Conservation (phyloP, 2,888 invertebrate species). For the Trachelus tabidus region DNA sequence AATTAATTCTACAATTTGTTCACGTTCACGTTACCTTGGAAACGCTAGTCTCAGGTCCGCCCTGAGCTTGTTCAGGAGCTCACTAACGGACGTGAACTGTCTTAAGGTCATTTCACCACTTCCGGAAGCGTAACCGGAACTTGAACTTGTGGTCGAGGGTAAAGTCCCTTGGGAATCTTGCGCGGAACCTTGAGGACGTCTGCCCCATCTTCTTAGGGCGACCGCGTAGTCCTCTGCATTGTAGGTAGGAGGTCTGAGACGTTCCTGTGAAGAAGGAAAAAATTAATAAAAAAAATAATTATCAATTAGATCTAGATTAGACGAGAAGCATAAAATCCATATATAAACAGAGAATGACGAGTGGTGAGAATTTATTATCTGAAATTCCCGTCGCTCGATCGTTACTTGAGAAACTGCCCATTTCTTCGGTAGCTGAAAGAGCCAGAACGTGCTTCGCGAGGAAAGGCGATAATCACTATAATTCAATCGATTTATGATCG, state of each 20-base stretch:
- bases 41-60: constrained; percentile 88
- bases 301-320: background rate
- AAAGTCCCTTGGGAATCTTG: constrained; percentile 59
- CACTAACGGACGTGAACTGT: constrained; percentile 88
- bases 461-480: constrained; percentile 41
- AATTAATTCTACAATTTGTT: background rate
- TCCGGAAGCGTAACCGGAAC: constrained; percentile 67
- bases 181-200: constrained; percentile 69
- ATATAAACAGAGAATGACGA: background rate
- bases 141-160: constrained; percentile 63
- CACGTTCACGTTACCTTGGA: constrained; percentile 75
- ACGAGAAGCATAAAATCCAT: background rate
- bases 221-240: constrained; percentile 90
- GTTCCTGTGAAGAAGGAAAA: constrained; percentile 70
- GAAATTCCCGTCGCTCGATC: background rate
- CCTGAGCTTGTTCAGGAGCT: constrained; percentile 86
- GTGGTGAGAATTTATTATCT: background rate
- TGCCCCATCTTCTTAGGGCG: constrained; percentile 84
- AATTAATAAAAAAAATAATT: background rate
- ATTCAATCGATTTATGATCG: constrained; percentile 38
- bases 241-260: constrained; percentile 88
- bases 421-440: background rate
- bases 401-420: background rate
- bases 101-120: constrained; percentile 88
- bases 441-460: constrained; percentile 6